A percentile compares a stretch with the other conserved stretches of the same genome.
Conservation (phyloP, 2,888 invertebrate genomes). For the Tinea pellionella region DNA sequence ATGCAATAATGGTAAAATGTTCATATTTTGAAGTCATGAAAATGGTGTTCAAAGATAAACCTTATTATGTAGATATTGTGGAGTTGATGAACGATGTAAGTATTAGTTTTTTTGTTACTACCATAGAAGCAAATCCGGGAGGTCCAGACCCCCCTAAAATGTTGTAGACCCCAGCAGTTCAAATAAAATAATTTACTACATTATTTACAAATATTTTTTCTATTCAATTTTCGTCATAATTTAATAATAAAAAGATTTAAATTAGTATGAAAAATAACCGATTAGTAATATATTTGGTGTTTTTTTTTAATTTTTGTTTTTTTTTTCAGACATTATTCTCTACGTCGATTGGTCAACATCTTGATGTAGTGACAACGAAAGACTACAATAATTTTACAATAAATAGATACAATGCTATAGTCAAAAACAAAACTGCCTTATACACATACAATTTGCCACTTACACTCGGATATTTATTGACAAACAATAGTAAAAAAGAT, state of each 20-base stretch:
- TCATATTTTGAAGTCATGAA: conserved; percentile 76
- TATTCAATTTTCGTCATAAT: no score
- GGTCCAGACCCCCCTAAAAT: no score
- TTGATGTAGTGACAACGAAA: conserved; percentile 77
- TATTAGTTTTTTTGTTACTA: conserved; percentile 14
- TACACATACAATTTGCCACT: conserved; percentile 92
- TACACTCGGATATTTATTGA: conserved; percentile 83
- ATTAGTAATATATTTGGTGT: no score
- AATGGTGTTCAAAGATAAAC: conserved; percentile 75
- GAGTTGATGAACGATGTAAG: conserved; percentile 84
- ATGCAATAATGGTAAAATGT: conserved; percentile 82
- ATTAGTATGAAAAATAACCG: no score
- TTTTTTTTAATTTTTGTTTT: no score
- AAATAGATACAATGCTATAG: conserved; percentile 85
- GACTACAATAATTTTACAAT: conserved; percentile 73
- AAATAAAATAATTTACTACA: no score
- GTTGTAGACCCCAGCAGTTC: no score
- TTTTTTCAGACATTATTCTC: conserved; percentile 61
- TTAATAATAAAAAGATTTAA: no score
- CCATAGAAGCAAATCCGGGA: no score
- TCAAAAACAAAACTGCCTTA: conserved; percentile 89
- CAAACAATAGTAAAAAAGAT: conserved; percentile 74
- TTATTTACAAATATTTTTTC: no score
- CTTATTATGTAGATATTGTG: conserved; percentile 77
- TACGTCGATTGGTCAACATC: conserved; percentile 81